Conservation (phyloP, 2,113 vertebrate species). For the Riparia riparia region DNA sequence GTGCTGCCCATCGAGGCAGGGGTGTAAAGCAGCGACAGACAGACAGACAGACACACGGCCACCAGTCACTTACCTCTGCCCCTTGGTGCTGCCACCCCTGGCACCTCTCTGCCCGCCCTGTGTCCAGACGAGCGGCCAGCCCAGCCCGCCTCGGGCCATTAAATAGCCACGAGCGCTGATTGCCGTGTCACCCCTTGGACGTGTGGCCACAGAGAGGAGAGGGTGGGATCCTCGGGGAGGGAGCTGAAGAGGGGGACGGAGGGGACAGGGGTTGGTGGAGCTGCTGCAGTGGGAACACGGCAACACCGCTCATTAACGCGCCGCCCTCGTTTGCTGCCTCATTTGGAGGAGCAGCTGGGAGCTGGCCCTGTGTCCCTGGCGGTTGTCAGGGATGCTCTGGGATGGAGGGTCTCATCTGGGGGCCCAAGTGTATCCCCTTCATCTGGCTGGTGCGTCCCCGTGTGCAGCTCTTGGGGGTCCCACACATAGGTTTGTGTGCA, state of each 20-base stretch:
- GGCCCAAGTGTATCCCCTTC: neutral
- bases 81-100: neutral
- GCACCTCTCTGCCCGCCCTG: neutral
- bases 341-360: neutral
- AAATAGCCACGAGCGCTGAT: slow-evolving; percentile 12
- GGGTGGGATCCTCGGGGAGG: slow-evolving; percentile 53
- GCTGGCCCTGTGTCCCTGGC: neutral
- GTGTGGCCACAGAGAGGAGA: slow-evolving; percentile 35
- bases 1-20: neutral
- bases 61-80: neutral
- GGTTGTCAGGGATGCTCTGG: fast-evolving
- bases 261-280: neutral
- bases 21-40: neutral
- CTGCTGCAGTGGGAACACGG: neutral
- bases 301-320: neutral
- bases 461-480: neutral
- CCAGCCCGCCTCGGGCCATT: neutral
- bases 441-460: fast-evolving
- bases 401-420: neutral
- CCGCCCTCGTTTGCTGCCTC: neutral
- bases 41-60: neutral
- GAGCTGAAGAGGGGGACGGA: neutral
- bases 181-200: neutral
- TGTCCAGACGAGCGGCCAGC: neutral
- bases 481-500: fast-evolving